Base-by-base conservation (phyloP, 2,113 vertebrate genomes). In the Muntiacus reevesi region DNA sequence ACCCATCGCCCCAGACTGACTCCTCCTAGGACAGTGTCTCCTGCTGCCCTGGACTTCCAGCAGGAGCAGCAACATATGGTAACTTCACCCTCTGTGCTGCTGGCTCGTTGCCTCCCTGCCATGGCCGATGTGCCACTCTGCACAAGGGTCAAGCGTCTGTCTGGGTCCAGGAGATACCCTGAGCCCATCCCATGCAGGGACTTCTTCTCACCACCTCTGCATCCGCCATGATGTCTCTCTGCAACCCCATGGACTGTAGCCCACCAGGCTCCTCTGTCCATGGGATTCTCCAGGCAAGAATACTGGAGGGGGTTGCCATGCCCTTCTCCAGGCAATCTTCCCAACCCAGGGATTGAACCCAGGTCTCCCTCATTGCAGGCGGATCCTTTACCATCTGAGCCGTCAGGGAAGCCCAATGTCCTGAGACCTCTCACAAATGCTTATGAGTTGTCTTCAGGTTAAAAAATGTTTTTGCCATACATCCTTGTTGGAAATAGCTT, bases 31-130 rank as follows among this genome's bases (percentile, higher is more conserved):
- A 54, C 17, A 33, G 55, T 8, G 33, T 43, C 81, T 79, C 23
- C 6, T 3, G 21, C 28, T 14, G 14, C 7, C 47, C 1, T 0
- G 13, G 27, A 28, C n/a, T 21, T 23, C 47, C n/a, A 74, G 64
- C 6, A 30, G 12, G 30, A 33, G n/a, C 33, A 57, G 33, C 9
- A 3, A 17, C 16, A 1, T 1, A 12, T 21, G 12, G 14, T 0
- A 4, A 59, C 60, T 11, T 45, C 8, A 14, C 8, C 50, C 27
- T 43, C 10, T 30, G 2, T 7, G 40, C 28, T 52, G 36, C 59
- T 28, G 30, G 91, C 36, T 62, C 36, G 5, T 43, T 43, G 59
- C 19, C 5, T 47, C 57, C 43, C 78, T 28, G 23, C 28, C 0
- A 0, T 11, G 16, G 43, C 91, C 2, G 3, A 27, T 1, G 0